Base-by-base conservation (phyloP, 92 coral and sea anemone species). In the Actinostola sp. region DNA sequence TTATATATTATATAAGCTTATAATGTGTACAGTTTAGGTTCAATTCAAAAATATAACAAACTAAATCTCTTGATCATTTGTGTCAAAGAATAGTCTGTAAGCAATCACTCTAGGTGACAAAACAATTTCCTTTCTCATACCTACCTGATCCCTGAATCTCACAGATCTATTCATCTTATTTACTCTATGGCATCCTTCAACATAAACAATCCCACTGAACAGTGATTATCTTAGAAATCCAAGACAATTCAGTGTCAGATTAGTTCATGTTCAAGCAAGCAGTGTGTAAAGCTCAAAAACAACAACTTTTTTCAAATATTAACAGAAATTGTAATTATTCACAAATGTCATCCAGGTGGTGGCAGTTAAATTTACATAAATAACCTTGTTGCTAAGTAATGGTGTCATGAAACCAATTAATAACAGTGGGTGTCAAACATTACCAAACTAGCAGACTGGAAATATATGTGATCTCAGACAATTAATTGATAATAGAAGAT, bases 121-220 rank as follows among this genome's bases (percentile, higher is more conserved):
- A 58, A 49, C n/a, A 2, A 15, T 58, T 30, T 8, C 8, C 9
- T 58, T 30, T 11, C 9, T 26, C 26, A 62, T 3, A 12, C 72
- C 27, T 67, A 67, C 72, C 72, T 67, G 56, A n/a, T 67, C 72
- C 27, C 39, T 51, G 32, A 67, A 67, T 49, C 72, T 45, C 36
- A 67, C 72, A 46, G 72, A 67, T 46, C 60, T 67, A 67, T 67
- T 67, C 72, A 67, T 67, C 48, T 14, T 30, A n/a, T n/a, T n/a
- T n/a, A n/a, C n/a, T n/a, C n/a, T n/a, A n/a, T n/a, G n/a, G n/a
- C n/a, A n/a, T n/a, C n/a, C n/a, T n/a, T n/a, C n/a, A n/a, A n/a
- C n/a, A n/a, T n/a, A n/a, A n/a, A n/a, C n/a, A n/a, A n/a, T n/a
- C n/a, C n/a, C n/a, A n/a, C n/a, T n/a, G 17, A 30, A 58, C 19